These are phyloP conservation scores for Gymnothorax javanicus DNA, from an alignment of 2,797 vertebrate genomes.

Conservation along the genomic window DNA sequence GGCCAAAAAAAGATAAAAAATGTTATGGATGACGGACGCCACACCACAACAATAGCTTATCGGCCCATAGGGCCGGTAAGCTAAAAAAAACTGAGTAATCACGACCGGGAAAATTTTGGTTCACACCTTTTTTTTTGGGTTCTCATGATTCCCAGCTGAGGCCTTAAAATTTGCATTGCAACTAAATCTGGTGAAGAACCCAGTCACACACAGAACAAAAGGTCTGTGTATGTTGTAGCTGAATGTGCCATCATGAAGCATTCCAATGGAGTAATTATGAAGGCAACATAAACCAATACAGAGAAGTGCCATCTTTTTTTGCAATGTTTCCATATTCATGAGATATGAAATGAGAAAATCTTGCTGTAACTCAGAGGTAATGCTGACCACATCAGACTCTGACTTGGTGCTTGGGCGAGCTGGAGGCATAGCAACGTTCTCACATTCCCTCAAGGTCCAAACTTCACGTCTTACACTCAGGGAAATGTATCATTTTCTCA, in stretches of 20 bases:
- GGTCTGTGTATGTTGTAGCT: neutral
- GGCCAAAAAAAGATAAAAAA: no score
- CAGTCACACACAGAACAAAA: neutral
- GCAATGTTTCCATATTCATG: neutral
- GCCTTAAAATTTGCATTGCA: neutral
- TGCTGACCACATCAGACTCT: neutral
- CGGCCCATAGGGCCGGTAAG: no score
- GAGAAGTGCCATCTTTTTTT: neutral
- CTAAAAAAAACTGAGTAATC: neutral
- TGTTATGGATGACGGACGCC: no score
- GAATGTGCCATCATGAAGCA: neutral
- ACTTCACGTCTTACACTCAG: neutral
- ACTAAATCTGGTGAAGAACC: neutral
- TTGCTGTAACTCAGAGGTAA: neutral
- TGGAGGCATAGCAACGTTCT: neutral
- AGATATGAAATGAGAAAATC: neutral
- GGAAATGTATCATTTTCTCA: neutral
- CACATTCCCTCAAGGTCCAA: neutral
- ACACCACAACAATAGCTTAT: no score
- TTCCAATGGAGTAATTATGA: neutral
- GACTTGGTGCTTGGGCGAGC: neutral
- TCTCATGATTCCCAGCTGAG: neutral
- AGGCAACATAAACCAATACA: neutral
- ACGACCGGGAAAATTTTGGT: neutral
- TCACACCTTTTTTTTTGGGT: neutral